These are phyloP conservation scores for Elymnias hypermnestra DNA, from an alignment of 1,140 invertebrate species.

Conservation along the genomic window DNA sequence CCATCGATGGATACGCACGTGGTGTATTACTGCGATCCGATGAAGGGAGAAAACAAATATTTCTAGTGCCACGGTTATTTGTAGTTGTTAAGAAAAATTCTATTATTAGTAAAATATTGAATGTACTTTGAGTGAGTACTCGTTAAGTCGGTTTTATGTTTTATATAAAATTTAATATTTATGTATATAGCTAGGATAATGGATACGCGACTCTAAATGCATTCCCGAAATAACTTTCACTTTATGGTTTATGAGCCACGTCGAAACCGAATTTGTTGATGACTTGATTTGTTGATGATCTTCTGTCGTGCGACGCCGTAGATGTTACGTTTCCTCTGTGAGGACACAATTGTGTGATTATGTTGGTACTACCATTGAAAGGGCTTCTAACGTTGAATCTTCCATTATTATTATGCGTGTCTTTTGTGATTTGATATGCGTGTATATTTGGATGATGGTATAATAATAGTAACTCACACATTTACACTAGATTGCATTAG, in stretches of 20 bases:
- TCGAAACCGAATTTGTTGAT: too few relatives aligned
- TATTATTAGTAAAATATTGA: conserved; percentile 14
- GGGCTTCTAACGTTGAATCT: conserved; percentile 56
- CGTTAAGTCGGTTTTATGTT: conserved; percentile 12
- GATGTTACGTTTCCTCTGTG: conserved; percentile 41
- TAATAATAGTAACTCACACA: too few relatives aligned
- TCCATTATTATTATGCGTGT: conserved; percentile 51
- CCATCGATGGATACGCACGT: conserved; percentile 1
- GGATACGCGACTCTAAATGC: conserved; percentile 7
- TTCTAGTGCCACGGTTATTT: conserved; percentile 12
- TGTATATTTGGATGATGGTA: background rate
- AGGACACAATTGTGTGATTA: conserved; percentile 22
- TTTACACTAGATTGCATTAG: too few relatives aligned
- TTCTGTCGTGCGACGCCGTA: too few relatives aligned
- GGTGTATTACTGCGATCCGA: conserved; percentile 1
- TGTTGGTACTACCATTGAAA: too few relatives aligned
- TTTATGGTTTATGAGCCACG: background rate
- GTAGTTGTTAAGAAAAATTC: conserved; percentile 9
- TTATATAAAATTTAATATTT: conserved; percentile 6
- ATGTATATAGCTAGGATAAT: conserved; percentile 1
- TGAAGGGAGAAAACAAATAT: background rate
- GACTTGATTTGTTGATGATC: too few relatives aligned
- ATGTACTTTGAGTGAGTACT: conserved; percentile 8
- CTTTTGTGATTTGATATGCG: background rate
- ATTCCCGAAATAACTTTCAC: conserved; percentile 16